Conservation (phyloP, 2,113 vertebrate species). For the Garra rufa region DNA sequence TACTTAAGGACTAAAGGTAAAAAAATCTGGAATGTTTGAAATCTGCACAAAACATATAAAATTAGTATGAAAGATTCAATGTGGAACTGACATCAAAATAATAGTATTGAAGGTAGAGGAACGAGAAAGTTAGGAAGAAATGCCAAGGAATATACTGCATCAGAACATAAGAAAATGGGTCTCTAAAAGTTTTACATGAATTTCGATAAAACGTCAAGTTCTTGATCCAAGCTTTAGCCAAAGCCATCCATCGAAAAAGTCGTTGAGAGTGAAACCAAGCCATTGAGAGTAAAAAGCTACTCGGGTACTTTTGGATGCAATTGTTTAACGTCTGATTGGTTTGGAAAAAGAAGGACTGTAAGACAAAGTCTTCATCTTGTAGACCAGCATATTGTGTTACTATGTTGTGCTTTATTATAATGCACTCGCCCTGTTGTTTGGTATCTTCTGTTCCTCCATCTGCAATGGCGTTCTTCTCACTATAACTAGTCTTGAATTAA, state of each 20-base stretch:
- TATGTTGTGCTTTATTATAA: constrained; percentile 43
- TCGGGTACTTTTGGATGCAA: background rate
- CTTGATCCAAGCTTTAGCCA: background rate
- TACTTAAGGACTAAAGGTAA: constrained; percentile 8
- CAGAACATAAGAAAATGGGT: constrained; percentile 29
- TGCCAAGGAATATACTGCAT: constrained; percentile 34
- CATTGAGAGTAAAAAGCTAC: background rate
- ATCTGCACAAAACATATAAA: background rate
- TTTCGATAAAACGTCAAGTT: background rate
- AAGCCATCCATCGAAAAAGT: background rate
- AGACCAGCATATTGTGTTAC: background rate
- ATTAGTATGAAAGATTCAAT: background rate
- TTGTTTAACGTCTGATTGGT: background rate
- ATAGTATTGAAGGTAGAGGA: constrained; percentile 18
- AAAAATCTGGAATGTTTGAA: constrained; percentile 44
- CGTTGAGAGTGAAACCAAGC: background rate
- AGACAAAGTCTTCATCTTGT: constrained; percentile 26
- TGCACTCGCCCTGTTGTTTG: constrained; percentile 1
- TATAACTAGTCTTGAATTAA: background rate
- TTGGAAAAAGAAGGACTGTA: constrained; percentile 27
- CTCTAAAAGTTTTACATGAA: constrained; percentile 22
- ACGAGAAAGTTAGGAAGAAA: background rate
- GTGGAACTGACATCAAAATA: constrained; percentile 28
- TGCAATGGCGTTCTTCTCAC: background rate
- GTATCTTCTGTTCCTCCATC: background rate